Evolutionary conservation across 2,888 invertebrate genomes (phyloP).

Genomic region (Alentia gelatinosa): DNA sequence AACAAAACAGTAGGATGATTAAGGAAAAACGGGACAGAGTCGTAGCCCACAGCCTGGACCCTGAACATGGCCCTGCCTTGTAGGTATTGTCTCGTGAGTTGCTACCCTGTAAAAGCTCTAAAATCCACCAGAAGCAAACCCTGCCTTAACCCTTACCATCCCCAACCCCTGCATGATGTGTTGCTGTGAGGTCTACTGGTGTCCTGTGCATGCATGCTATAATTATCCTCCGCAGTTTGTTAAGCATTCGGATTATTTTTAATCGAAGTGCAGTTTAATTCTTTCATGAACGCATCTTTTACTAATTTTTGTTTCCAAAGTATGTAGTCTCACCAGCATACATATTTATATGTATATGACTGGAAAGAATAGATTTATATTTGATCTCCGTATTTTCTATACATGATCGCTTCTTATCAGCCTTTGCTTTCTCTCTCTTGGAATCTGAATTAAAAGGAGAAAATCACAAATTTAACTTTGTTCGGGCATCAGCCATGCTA

Average conservation of each 20-base stretch:
- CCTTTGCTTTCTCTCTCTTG: background rate
- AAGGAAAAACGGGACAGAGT: background rate
- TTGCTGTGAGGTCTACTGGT: background rate
- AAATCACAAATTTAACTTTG: background rate
- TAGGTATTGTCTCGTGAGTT: background rate
- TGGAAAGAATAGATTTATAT: background rate
- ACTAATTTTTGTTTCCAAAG: background rate
- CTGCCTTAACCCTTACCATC: background rate
- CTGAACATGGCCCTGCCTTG: background rate
- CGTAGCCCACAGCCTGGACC: background rate
- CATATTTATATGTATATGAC: background rate
- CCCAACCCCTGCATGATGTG: conserved; percentile 12
- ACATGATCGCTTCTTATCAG: background rate
- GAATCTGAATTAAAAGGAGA: background rate
- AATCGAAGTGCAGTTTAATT: background rate
- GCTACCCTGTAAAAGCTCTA: background rate
- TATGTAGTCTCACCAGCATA: background rate
- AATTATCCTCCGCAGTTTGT: background rate
- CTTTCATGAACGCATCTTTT: background rate
- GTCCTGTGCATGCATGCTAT: conserved; percentile 21
- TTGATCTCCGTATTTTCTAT: background rate
- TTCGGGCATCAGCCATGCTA: conserved; percentile 14
- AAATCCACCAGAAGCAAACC: background rate
- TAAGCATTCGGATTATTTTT: background rate
- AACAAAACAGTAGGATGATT: too few relatives aligned